Percentiles rank a stretch among this genome's conserved stretches.
phyloP scores from a whole-genome alignment of 2,888 invertebrate species.

The Ctena decussata region DNA sequence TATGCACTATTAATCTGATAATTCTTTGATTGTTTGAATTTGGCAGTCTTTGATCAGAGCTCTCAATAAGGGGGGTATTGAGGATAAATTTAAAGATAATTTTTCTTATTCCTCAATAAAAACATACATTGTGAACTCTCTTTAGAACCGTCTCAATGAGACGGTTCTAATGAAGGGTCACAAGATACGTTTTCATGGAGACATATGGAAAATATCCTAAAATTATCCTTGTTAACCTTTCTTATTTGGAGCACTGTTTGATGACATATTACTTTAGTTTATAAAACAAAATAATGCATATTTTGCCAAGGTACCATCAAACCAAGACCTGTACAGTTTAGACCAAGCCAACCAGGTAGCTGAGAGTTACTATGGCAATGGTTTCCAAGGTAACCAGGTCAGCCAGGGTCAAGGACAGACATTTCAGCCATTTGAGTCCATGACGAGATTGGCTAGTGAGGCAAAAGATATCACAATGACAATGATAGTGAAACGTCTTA shows the following conservation, averaged over 20 bases:
- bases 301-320: constrained; percentile 45
- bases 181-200: background rate
- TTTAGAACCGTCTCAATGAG: background rate
- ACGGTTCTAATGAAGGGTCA: background rate
- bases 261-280: too few relatives aligned
- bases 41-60: too few relatives aligned
- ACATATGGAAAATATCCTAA: background rate
- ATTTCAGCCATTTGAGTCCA: constrained; percentile 56
- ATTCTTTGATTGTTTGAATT: too few relatives aligned
- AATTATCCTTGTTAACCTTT: too few relatives aligned
- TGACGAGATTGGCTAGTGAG: constrained; percentile 66
- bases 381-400: constrained; percentile 48
- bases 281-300: too few relatives aligned
- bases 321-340: constrained; percentile 37
- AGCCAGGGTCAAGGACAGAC: background rate
- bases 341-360: constrained; percentile 48
- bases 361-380: constrained; percentile 46
- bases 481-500: constrained; percentile 84
- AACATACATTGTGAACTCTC: background rate
- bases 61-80: too few relatives aligned
- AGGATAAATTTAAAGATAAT: too few relatives aligned
- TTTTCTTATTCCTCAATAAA: background rate
- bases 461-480: constrained; percentile 81
- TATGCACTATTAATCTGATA: too few relatives aligned
- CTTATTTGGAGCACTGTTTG: too few relatives aligned